Evolutionary conservation across 2,888 invertebrate species (phyloP).

Genomic region (Limnephilus rhombicus): DNA sequence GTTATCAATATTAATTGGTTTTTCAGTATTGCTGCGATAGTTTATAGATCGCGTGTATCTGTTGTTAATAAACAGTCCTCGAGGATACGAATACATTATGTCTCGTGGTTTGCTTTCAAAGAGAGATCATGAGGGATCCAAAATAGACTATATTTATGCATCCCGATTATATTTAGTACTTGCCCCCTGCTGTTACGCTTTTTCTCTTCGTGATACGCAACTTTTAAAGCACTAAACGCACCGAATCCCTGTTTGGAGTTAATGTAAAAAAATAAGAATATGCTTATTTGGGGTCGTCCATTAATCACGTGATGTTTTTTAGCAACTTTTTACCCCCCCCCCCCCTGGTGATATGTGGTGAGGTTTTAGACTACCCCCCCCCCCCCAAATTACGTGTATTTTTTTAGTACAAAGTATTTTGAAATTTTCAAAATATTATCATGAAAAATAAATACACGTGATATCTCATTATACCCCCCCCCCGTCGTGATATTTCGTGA

Average conservation of each 20-base stretch:
- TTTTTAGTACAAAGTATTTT: no score
- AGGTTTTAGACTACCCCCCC: no score
- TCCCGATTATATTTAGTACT: slow-evolving; percentile 23
- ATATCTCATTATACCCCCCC: no score
- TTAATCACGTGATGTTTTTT: no score
- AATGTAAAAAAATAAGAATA: not conserved
- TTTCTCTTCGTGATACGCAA: not conserved
- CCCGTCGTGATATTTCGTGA: no score
- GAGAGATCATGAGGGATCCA: not conserved
- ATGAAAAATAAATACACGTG: no score
- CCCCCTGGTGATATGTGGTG: no score
- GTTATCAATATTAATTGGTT: not conserved
- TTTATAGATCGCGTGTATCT: not conserved
- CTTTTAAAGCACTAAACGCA: not conserved
- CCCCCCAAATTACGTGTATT: no score
- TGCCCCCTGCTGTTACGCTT: not conserved
- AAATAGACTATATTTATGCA: slow-evolving; percentile 12
- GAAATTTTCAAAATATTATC: no score
- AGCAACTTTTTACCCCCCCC: no score
- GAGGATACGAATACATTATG: not conserved
- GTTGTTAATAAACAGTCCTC: not conserved
- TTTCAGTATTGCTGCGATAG: not conserved
- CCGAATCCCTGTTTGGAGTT: no score
- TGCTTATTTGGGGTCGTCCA: no score
- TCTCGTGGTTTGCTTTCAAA: slow-evolving; percentile 11